These are phyloP conservation scores for Antennarius striatus DNA, from an alignment of 2,113 vertebrate genomes.

Conservation along the genomic window DNA sequence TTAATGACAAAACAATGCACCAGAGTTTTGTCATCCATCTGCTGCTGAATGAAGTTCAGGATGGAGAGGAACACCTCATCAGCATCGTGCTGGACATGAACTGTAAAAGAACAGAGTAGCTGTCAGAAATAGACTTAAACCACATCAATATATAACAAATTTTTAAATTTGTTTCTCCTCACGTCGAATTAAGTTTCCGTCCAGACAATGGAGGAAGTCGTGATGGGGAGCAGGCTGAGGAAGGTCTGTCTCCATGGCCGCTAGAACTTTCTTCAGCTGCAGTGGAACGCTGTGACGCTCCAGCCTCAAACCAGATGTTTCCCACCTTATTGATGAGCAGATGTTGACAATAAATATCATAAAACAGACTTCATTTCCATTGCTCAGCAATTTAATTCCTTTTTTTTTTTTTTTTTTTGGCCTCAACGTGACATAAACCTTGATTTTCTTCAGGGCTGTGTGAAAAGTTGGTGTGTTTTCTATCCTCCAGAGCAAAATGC, in stretches of 20 bases:
- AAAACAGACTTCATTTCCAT: no score
- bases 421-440: no score
- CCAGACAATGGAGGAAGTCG: constrained; percentile 69
- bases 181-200: constrained; percentile 66
- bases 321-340: constrained; percentile 57
- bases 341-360: no score
- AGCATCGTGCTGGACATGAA: constrained; percentile 69
- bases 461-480: no score
- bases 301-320: neutral
- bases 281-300: constrained; percentile 44
- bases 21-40: constrained; percentile 66
- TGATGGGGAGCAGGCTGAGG: constrained; percentile 34
- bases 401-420: no score
- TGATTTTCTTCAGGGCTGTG: no score
- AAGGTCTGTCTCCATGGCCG: constrained; percentile 49
- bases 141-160: neutral
- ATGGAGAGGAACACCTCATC: constrained; percentile 77
- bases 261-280: constrained; percentile 61
- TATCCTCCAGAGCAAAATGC: no score
- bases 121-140: neutral
- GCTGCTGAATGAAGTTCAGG: constrained; percentile 66
- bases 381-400: no score
- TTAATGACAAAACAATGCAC: constrained; percentile 39
- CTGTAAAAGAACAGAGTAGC: constrained; percentile 46
- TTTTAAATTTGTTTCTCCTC: constrained; percentile 21